Conservation (phyloP, 2,888 invertebrate genomes). For the Anoncus sp. region DNA sequence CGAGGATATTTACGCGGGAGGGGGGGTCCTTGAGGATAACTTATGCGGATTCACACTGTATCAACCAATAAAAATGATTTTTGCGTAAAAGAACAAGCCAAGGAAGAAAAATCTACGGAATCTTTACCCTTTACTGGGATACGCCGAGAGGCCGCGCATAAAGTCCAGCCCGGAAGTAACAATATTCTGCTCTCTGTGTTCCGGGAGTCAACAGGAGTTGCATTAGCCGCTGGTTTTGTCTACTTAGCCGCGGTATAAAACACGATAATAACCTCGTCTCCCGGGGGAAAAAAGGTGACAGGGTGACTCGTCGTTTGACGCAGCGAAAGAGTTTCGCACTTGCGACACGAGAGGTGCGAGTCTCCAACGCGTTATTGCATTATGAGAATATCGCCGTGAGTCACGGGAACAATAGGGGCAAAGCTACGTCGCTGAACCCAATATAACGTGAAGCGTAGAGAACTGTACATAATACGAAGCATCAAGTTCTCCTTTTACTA, state of each 20-base stretch:
- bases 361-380: constrained; percentile 49
- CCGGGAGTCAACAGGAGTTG: not conserved
- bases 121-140: not conserved
- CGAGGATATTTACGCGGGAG: not conserved
- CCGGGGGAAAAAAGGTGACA: constrained; percentile 30
- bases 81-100: not conserved
- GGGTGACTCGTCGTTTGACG: constrained; percentile 48
- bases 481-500: constrained; percentile 30
- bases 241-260: constrained; percentile 51
- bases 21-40: not conserved
- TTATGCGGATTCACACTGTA: not conserved
- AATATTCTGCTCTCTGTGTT: constrained; percentile 24
- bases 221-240: too few relatives aligned
- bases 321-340: constrained; percentile 31
- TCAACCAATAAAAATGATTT: not conserved
- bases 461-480: constrained; percentile 3
- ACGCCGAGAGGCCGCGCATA: not conserved
- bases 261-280: constrained; percentile 50
- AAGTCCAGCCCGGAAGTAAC: constrained; percentile 8
- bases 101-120: not conserved
- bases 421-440: constrained; percentile 57
- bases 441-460: constrained; percentile 64
- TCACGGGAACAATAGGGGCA: constrained; percentile 57
- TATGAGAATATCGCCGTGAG: constrained; percentile 54
- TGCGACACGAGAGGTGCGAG: constrained; percentile 48